Base-by-base conservation (phyloP, 1,140 invertebrate species). In the Argopecten irradians region DNA sequence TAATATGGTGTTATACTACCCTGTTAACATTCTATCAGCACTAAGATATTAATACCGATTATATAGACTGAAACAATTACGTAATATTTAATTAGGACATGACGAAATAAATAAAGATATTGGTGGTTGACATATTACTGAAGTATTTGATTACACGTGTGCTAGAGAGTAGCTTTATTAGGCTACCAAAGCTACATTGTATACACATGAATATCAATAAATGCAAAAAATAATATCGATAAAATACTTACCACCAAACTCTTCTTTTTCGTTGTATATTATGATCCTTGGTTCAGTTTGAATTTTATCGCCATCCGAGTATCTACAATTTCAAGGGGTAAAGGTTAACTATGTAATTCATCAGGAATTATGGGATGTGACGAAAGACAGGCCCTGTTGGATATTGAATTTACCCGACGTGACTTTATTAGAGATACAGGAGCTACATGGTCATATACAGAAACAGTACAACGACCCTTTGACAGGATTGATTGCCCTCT, bases 331-430 rank as follows among this genome's bases (percentile, higher is more conserved):
- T 71, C 55, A 71, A 71, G 11, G 55, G 2, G n/a, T n/a, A 71
- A 71, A n/a, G 55, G 8, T 71, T 71, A 16, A 71, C 55, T 71
- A n/a, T n/a, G n/a, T n/a, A 71, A 71, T 71, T 71, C 28, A 71
- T 28, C 55, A 28, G 55, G 16, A n/a, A 71, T 71, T 71, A 28
- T 71, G 55, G 55, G 55, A 71, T 71, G 55, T 71, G 55, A 71
- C 28, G n/a, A 71, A 28, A 71, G 22, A 71, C 55, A 71, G 55
- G 55, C 55, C n/a, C 55, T n/a, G 55, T 71, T 71, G 22, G 55
- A 71, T 71, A 71, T 71, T 71, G 55, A 71, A 71, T 71, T 71
- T 71, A n/a, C 8, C 55, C 22, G 55, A 71, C 55, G 55, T 71
- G 55, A 71, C 55, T n/a, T 71, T 71, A 71, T 71, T 71, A 71